Conservation (phyloP, 92 coral and sea anemone genomes). For the Parazoanthus darwini region DNA sequence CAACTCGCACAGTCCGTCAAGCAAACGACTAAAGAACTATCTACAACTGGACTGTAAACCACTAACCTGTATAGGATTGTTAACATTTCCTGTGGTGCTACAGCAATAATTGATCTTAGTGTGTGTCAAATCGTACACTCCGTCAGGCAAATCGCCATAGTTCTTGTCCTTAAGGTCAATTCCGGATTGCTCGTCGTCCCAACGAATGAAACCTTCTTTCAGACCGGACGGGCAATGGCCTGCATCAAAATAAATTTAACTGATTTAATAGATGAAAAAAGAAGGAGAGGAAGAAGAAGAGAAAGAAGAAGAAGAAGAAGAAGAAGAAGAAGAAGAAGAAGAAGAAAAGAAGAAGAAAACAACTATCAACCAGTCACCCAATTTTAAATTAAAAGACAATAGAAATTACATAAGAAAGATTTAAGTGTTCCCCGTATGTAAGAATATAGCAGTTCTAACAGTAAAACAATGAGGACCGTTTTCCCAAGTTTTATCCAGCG, state of each 20-base stretch:
- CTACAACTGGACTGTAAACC: not conserved
- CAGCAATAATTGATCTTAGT: slow-evolving; percentile 97
- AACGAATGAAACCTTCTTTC: slow-evolving; percentile 92
- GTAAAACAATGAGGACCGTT: too few species aligned
- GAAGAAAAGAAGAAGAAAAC: too few species aligned
- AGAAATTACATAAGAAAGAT: too few species aligned
- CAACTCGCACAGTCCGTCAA: slow-evolving; percentile 50
- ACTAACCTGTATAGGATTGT: slow-evolving; percentile 78
- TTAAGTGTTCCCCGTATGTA: too few species aligned
- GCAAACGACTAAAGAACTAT: not conserved
- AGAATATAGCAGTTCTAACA: too few species aligned
- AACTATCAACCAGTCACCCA: too few species aligned
- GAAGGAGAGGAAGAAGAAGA: too few species aligned
- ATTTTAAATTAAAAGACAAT: too few species aligned
- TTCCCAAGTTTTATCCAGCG: too few species aligned
- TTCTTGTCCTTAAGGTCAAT: slow-evolving; percentile 82
- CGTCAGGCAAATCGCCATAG: slow-evolving; percentile 87
- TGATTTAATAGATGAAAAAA: too few species aligned
- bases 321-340: too few species aligned
- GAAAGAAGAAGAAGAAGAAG: too few species aligned
- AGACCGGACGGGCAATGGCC: slow-evolving; percentile 93
- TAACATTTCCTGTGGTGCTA: slow-evolving; percentile 89
- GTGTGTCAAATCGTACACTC: slow-evolving; percentile 80
- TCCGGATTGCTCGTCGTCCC: slow-evolving; percentile 98
- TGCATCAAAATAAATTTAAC: not conserved